Evolutionary conservation across 2,113 vertebrate genomes (phyloP).

Genomic region (Brachyhypopomus occidentalis): DNA sequence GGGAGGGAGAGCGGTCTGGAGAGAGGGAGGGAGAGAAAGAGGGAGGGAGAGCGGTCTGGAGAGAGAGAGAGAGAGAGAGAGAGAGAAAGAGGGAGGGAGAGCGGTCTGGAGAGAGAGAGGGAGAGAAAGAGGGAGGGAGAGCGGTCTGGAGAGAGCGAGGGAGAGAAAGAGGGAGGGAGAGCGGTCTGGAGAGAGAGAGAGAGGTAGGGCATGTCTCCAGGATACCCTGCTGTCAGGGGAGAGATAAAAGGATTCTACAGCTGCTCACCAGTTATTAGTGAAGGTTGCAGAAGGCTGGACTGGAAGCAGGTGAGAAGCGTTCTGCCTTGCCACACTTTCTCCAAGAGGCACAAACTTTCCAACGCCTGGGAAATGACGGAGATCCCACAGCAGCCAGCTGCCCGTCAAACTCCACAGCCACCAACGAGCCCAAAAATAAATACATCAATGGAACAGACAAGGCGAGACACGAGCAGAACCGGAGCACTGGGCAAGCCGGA

Average conservation of each 20-base stretch:
- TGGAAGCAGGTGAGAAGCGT: constrained; percentile 15
- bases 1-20: background rate
- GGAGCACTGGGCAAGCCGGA: background rate
- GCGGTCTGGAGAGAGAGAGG: background rate
- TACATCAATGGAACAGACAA: too few relatives aligned
- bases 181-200: background rate
- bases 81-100: too few relatives aligned
- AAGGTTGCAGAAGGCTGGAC: constrained; percentile 4
- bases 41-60: background rate
- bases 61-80: background rate
- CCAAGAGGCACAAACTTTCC: too few relatives aligned
- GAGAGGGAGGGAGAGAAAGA: background rate
- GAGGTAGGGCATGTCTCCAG: background rate
- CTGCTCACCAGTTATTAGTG: constrained; percentile 31
- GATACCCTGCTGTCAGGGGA: constrained; percentile 18
- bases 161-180: background rate
- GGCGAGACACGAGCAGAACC: too few relatives aligned
- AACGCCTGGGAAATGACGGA: background rate
- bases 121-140: background rate
- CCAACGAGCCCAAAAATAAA: background rate
- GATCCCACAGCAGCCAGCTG: background rate
- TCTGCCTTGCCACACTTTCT: background rate
- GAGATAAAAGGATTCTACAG: constrained; percentile 54
- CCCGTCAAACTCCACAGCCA: background rate
- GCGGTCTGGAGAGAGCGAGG: background rate